phyloP scores from a whole-genome alignment of 1,140 invertebrate genomes.

The Ruditapes philippinarum region DNA sequence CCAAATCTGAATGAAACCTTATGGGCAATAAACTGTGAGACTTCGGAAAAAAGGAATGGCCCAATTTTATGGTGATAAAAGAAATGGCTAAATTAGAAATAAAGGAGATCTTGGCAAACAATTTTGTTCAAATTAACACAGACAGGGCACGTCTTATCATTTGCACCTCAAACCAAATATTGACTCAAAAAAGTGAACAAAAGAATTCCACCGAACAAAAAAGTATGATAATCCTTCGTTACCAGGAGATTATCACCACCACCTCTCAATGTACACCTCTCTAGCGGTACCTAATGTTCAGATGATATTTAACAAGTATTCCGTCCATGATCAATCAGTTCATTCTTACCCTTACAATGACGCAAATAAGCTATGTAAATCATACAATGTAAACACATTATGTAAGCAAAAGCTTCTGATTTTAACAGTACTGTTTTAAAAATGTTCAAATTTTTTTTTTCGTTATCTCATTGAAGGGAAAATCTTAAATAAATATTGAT shows the following conservation, averaged over 20 bases:
- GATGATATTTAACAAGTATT: not conserved
- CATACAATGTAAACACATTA: too few species aligned
- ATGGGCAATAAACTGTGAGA: too few species aligned
- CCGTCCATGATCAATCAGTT: not conserved
- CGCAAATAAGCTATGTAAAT: not conserved
- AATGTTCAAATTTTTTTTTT: too few species aligned
- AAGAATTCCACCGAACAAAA: constrained; percentile 6
- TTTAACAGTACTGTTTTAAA: too few species aligned
- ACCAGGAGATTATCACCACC: not conserved
- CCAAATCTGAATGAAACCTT: too few species aligned
- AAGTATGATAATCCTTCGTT: not conserved
- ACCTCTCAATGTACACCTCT: not conserved
- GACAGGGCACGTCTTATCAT: constrained; percentile 8
- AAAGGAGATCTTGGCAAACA: not conserved
- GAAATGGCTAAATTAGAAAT: too few species aligned
- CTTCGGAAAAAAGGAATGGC: too few species aligned
- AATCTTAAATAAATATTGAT: too few species aligned
- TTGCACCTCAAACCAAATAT: constrained; percentile 19
- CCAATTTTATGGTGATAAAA: too few species aligned
- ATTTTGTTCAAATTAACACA: not conserved
- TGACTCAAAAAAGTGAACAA: constrained; percentile 6
- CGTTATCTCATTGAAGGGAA: too few species aligned
- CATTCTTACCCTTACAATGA: not conserved
- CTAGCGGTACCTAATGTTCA: not conserved
- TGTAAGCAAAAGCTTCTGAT: too few species aligned